A percentile compares a stretch with the other conserved stretches of the same genome.
Evolutionary conservation across 2,797 vertebrate genomes (phyloP).

Genomic region (Paedocypris micromegethes): DNA sequence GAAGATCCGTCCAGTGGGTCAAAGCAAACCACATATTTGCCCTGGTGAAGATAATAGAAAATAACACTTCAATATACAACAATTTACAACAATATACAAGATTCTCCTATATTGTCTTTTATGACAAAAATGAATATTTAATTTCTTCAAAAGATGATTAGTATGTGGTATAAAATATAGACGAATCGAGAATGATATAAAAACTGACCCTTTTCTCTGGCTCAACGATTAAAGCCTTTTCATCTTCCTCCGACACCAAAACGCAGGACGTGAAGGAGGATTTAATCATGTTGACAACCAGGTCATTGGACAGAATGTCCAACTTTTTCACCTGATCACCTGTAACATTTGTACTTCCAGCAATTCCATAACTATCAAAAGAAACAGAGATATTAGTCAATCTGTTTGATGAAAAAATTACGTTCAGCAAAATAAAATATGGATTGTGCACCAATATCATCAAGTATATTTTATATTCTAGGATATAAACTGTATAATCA

Average conservation of each 20-base stretch:
- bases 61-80: too few relatives aligned
- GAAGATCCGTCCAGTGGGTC: constrained; percentile 97
- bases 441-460: too few relatives aligned
- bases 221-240: constrained; percentile 84
- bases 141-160: too few relatives aligned
- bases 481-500: too few relatives aligned
- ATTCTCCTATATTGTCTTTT: background rate
- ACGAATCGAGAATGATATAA: background rate
- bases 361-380: constrained; percentile 83
- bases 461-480: too few relatives aligned
- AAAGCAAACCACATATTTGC: constrained; percentile 97
- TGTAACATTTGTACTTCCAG: constrained; percentile 90
- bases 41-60: constrained; percentile 61
- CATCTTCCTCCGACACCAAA: constrained; percentile 90
- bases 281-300: constrained; percentile 93
- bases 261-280: constrained; percentile 88
- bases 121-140: background rate
- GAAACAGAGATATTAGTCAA: background rate
- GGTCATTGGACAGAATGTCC: constrained; percentile 90
- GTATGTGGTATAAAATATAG: too few relatives aligned
- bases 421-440: background rate
- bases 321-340: constrained; percentile 97
- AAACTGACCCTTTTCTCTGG: constrained; percentile 74
- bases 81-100: background rate
- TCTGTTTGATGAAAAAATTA: background rate